These are phyloP conservation scores for Aphidius ervi DNA, from an alignment of 1,140 invertebrate genomes.

Conservation along the genomic window DNA sequence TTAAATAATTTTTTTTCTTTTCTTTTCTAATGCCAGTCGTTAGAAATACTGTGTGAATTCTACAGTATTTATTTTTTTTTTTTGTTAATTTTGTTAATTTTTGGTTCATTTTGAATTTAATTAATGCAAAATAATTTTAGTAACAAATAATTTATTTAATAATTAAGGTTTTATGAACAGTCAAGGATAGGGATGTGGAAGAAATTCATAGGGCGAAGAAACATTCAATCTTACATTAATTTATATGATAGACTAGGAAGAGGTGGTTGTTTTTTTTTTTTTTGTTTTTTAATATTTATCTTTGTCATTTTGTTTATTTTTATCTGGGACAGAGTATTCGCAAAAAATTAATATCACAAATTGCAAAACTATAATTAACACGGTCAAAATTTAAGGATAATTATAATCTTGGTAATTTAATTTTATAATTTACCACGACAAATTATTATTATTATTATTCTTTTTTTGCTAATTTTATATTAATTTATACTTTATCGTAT, in stretches of 20 bases:
- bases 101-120: conserved; percentile 4
- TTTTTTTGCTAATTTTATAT: neutral
- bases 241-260: conserved; percentile 25
- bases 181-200: neutral
- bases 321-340: conserved; percentile 15
- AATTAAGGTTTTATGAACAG: no score
- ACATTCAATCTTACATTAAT: conserved; percentile 21
- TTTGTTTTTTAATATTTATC: conserved; percentile 12
- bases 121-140: no score
- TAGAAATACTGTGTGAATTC: conserved; percentile 48
- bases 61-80: conserved; percentile 28
- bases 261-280: conserved; percentile 5
- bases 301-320: conserved; percentile 13
- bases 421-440: conserved; percentile 11
- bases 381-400: conserved; percentile 42
- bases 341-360: conserved; percentile 48
- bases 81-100: neutral
- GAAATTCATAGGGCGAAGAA: conserved; percentile 7
- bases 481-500: no score
- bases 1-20: conserved; percentile 14
- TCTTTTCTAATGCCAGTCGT: conserved; percentile 41
- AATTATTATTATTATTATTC: conserved; percentile 8
- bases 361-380: conserved; percentile 42
- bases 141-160: no score
- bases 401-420: conserved; percentile 29